Percentiles rank a stretch among this genome's conserved stretches.
phyloP scores from a whole-genome alignment of 2,797 vertebrate genomes.

The Melanotaenia trifasciata region DNA sequence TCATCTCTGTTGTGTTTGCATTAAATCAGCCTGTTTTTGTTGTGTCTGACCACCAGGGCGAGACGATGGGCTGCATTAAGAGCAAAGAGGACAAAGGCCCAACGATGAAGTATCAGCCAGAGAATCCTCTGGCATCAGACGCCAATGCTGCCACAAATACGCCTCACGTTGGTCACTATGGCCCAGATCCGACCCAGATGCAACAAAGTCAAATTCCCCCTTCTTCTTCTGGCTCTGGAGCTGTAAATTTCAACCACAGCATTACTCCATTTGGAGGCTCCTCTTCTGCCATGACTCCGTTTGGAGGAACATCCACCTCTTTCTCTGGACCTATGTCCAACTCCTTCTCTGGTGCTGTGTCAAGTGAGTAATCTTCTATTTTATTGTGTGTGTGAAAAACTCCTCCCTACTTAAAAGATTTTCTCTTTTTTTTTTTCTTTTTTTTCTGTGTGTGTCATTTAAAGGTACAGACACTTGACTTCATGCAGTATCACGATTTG shows the following conservation, averaged over 20 bases:
- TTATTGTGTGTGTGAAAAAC: background rate
- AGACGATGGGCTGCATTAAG: conserved; percentile 94
- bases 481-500: background rate
- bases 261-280: conserved; percentile 91
- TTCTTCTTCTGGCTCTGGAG: conserved; percentile 82
- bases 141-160: conserved; percentile 79
- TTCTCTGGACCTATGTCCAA: conserved; percentile 89
- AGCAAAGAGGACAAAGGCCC: conserved; percentile 95
- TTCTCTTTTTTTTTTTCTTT: background rate
- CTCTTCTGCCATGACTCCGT: conserved; percentile 90
- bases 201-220: conserved; percentile 84
- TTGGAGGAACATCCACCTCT: conserved; percentile 91
- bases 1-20: conserved; percentile 1
- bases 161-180: conserved; percentile 86
- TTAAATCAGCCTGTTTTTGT: conserved; percentile 18
- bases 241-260: conserved; percentile 89
- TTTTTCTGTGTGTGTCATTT: background rate
- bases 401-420: background rate
- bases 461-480: conserved; percentile 1
- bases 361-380: conserved; percentile 81
- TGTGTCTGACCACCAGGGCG: conserved; percentile 67
- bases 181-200: conserved; percentile 88
- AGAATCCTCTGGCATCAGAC: conserved; percentile 83
- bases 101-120: conserved; percentile 89
- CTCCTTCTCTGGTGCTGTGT: conserved; percentile 90